Conservation (phyloP, 2,888 invertebrate genomes). For the Volucella bombylans region DNA sequence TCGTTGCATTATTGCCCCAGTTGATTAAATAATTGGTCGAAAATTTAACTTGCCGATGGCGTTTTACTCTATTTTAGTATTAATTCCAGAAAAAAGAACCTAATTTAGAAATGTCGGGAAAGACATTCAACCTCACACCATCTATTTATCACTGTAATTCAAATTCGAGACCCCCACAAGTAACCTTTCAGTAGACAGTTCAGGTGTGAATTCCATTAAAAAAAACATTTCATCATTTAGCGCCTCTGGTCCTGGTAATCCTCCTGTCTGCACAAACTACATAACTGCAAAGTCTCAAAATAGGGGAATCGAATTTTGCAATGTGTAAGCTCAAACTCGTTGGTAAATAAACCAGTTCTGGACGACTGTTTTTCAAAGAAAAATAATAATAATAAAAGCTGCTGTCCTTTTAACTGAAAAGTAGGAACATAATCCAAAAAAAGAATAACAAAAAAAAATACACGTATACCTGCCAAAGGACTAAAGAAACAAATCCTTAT, state of each 20-base stretch:
- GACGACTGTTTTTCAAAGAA: not conserved
- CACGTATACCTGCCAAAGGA: not conserved
- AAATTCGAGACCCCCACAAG: not conserved
- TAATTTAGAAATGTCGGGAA: not conserved
- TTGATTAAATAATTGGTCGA: too few relatives aligned
- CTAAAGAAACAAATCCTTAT: conserved; percentile 33
- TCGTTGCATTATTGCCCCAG: not conserved
- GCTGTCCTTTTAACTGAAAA: conserved; percentile 25
- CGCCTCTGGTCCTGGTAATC: not conserved
- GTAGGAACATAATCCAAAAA: conserved; percentile 17
- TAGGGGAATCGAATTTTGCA: not conserved
- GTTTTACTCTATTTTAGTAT: too few relatives aligned
- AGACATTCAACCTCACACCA: not conserved
- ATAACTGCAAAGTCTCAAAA: not conserved
- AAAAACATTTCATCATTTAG: conserved; percentile 10
- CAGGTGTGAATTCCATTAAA: conserved; percentile 8
- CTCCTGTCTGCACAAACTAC: not conserved
- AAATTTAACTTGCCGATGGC: too few relatives aligned
- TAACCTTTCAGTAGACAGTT: not conserved
- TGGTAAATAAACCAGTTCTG: not conserved
- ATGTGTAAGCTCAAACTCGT: not conserved
- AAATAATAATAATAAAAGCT: not conserved
- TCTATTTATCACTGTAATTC: not conserved
- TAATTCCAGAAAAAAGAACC: not conserved
- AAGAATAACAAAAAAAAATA: not conserved